phyloP scores from a whole-genome alignment of 2,888 invertebrate species.

The Meiosimyza decipiens region DNA sequence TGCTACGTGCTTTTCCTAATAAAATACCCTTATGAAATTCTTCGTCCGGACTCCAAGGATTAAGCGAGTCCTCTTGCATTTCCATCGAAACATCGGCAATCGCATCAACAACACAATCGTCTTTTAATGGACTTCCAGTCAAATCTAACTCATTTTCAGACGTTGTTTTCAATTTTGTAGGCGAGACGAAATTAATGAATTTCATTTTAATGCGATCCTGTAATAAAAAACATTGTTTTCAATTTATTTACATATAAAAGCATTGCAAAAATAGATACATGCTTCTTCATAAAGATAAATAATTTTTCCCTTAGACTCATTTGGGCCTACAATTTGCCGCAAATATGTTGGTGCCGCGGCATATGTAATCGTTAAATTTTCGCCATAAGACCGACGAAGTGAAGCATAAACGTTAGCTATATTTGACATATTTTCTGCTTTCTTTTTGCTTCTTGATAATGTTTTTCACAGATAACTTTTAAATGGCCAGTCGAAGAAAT shows the following conservation, averaged over 20 bases:
- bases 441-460: neutral
- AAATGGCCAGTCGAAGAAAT: too few relatives aligned
- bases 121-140: conserved; percentile 65
- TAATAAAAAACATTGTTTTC: neutral
- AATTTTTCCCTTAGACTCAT: conserved; percentile 51
- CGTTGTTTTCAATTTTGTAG: conserved; percentile 45
- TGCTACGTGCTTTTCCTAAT: conserved; percentile 53
- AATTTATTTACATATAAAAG: neutral
- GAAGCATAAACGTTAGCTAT: conserved; percentile 61
- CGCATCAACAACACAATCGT: conserved; percentile 60
- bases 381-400: conserved; percentile 53
- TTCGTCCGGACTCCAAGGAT: conserved; percentile 60
- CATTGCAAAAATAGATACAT: conserved; percentile 2
- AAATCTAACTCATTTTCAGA: conserved; percentile 51
- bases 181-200: conserved; percentile 44
- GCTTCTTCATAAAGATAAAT: conserved; percentile 54
- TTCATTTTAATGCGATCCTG: conserved; percentile 37
- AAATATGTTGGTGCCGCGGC: conserved; percentile 55
- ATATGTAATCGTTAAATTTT: conserved; percentile 53
- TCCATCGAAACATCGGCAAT: conserved; percentile 58
- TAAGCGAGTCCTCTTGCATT: conserved; percentile 45
- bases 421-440: conserved; percentile 51
- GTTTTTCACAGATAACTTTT: too few relatives aligned
- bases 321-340: conserved; percentile 48
- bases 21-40: conserved; percentile 58